A percentile compares a stretch with the other conserved stretches of the same genome.
These are phyloP conservation scores for Branchinecta sandiegonensis DNA, from an alignment of 2,888 invertebrate species.

Conservation along the genomic window DNA sequence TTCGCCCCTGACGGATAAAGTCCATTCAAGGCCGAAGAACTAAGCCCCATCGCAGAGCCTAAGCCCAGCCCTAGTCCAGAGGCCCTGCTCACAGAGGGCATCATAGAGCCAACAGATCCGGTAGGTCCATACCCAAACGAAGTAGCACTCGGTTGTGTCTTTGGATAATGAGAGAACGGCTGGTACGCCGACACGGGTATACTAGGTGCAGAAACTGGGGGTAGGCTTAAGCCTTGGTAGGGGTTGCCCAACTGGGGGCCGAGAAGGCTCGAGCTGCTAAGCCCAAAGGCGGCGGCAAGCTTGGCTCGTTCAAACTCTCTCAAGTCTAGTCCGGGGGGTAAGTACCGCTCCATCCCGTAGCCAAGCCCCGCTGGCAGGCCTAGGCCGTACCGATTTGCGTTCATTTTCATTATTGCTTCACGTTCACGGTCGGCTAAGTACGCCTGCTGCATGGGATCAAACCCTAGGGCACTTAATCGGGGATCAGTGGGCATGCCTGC, in stretches of 20 bases:
- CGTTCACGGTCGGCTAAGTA: conserved; percentile 2
- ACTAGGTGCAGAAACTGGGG: conserved; percentile 11
- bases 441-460: conserved; percentile 4
- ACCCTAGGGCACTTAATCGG: background rate
- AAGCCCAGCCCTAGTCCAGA: conserved; percentile 12
- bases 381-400: conserved; percentile 9
- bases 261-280: background rate
- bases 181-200: background rate
- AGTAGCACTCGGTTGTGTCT: conserved; percentile 1
- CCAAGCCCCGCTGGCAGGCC: background rate
- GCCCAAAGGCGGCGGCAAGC: conserved; percentile 1
- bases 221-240: background rate
- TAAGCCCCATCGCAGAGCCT: background rate
- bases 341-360: background rate
- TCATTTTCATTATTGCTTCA: background rate
- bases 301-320: conserved; percentile 9
- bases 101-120: background rate
- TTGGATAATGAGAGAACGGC: background rate
- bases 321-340: conserved; percentile 1
- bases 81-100: background rate
- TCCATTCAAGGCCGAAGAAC: background rate
- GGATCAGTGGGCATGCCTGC: background rate
- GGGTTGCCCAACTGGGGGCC: background rate
- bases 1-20: background rate
- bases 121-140: background rate